Conservation (phyloP, 2,888 invertebrate species). For the Phrixothrix hirtus region DNA sequence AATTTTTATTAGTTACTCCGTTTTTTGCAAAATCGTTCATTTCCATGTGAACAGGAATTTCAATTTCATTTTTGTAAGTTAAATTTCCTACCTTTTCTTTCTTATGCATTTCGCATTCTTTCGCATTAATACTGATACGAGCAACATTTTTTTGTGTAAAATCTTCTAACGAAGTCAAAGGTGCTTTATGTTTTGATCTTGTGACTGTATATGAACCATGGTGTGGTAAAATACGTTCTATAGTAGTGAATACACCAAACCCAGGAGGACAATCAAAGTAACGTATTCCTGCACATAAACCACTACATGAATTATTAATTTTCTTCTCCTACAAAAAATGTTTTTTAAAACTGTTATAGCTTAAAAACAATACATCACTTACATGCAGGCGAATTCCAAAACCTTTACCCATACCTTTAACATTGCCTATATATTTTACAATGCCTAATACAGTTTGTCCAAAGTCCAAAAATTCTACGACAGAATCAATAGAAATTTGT, state of each 20-base stretch:
- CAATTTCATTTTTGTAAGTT: constrained; percentile 17
- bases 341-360: constrained; percentile 8
- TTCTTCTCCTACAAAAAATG: constrained; percentile 44
- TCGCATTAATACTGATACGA: constrained; percentile 23
- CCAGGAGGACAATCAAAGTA: constrained; percentile 53
- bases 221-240: constrained; percentile 48
- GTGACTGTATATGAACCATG: constrained; percentile 11
- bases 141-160: constrained; percentile 33
- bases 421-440: constrained; percentile 61
- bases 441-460: constrained; percentile 51
- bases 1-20: neutral
- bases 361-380: constrained; percentile 37
- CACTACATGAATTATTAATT: constrained; percentile 49
- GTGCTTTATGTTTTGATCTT: constrained; percentile 11
- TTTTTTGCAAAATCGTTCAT: constrained; percentile 2
- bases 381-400: constrained; percentile 64
- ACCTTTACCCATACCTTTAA: constrained; percentile 61
- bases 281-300: constrained; percentile 49
- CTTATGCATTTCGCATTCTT: constrained; percentile 19
- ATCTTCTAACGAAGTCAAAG: constrained; percentile 23
- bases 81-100: constrained; percentile 1
- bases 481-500: constrained; percentile 49
- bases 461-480: constrained; percentile 52
- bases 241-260: constrained; percentile 52
- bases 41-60: constrained; percentile 6